Conservation (phyloP, 2,797 vertebrate genomes). For the Gambelia wislizenii region DNA sequence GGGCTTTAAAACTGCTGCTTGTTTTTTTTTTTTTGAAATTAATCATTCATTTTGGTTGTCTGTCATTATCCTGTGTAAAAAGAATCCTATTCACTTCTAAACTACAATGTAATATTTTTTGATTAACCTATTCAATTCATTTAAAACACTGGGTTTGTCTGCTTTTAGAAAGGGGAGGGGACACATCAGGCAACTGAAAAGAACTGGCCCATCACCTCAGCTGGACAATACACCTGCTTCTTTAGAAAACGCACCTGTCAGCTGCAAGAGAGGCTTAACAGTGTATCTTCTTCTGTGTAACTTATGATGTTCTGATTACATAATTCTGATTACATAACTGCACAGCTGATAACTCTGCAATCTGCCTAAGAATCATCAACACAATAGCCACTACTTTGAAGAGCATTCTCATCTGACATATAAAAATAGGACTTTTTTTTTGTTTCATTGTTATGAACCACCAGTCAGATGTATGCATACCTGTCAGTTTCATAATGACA, state of each 20-base stretch:
- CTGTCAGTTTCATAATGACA: background rate
- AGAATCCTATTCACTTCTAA: background rate
- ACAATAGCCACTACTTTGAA: slow-evolving; percentile 2
- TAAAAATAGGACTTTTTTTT: background rate
- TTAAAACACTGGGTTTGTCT: background rate
- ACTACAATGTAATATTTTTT: background rate
- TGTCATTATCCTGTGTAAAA: background rate
- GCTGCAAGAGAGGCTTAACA: background rate
- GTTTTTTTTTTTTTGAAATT: background rate
- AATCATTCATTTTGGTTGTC: background rate
- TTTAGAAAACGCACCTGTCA: background rate
- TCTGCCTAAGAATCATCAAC: slow-evolving; percentile 41
- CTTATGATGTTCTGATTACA: slow-evolving; percentile 57
- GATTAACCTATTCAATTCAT: background rate
- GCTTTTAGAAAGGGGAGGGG: background rate
- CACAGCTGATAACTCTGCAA: slow-evolving; percentile 39
- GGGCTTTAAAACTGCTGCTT: background rate
- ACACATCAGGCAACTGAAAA: background rate
- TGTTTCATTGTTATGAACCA: background rate
- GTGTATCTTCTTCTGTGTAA: slow-evolving; percentile 33
- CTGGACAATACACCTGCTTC: rapidly evolving
- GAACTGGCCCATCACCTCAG: slow-evolving; percentile 9
- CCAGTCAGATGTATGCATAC: too few relatives aligned
- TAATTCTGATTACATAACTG: slow-evolving; percentile 69
- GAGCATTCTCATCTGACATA: background rate